Evolutionary conservation across 2,797 vertebrate species (phyloP), one percentile per base, ranked within the genome.

Genomic region (Cygnus olor): DNA sequence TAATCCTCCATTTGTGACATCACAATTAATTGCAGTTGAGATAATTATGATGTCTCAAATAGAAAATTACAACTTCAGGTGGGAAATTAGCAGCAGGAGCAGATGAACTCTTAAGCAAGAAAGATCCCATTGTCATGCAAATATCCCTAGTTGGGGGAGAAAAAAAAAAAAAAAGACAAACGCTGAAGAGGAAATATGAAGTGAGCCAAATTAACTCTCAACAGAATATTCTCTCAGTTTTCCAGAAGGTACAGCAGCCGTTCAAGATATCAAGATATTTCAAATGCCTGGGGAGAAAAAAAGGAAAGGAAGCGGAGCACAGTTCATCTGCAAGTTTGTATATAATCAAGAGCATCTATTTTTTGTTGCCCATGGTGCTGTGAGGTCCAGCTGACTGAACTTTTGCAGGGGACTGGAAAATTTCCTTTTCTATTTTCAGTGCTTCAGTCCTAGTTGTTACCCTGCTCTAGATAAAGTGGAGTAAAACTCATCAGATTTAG

Each of bases 61-160:
- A 86, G 90, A 96, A 96, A 83, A 93, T 92, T 96, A 91, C 81
- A 88, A 85, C 45, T 92, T 95, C 95, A 96, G 94, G 94, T 97
- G 92, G 90, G 85, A 94, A 96, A 97, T 96, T 93, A 96, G 61
- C 85, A 90, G 78, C 70, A 90, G 77, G 30, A 96, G 57, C 88
- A 94, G 92, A 95, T 65, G 58, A 95, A 85, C 73, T 86, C 70
- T 93, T 93, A 80, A 94, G 56, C 64, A 96, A 96, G 77, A 96
- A 95, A 96, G 85, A 96, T 95, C 58, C 89, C n/a, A 95, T 96
- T 97, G 84, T 94, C 94, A 95, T 96, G 93, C 91, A 97, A 97
- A 97, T 97, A 77, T 69, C 85, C 60, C 42, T 30, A 60, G 94
- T 81, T 93, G 92, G 69, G 84, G 74, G 91, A 93, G 83, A 91